phyloP scores from a whole-genome alignment of 1,140 invertebrate genomes.

The Halictus rubicundus region DNA sequence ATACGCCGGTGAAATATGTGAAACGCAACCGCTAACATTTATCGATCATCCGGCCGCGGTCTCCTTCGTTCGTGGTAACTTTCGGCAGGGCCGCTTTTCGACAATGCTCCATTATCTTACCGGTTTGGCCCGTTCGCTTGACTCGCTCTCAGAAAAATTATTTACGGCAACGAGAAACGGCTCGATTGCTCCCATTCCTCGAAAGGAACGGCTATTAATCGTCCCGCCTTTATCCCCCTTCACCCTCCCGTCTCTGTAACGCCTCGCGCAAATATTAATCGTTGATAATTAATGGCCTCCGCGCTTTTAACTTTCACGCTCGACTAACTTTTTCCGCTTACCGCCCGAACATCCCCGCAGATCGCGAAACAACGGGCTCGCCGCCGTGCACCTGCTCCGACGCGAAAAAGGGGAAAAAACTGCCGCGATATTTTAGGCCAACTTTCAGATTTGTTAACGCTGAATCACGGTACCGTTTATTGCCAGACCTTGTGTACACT shows the following conservation, averaged over 20 bases:
- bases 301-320: neutral
- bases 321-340: neutral
- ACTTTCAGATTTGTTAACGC: too few species aligned
- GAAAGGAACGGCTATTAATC: neutral
- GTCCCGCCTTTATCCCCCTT: neutral
- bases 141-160: too few species aligned
- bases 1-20: constrained; percentile 11
- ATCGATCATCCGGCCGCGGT: neutral
- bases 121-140: neutral
- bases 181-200: too few species aligned
- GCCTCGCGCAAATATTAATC: neutral
- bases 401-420: neutral
- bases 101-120: neutral
- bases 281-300: neutral
- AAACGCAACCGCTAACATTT: constrained; percentile 13
- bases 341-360: neutral
- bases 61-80: neutral
- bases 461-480: too few species aligned
- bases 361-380: neutral
- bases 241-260: too few species aligned
- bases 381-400: neutral
- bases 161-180: too few species aligned
- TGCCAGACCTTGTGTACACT: too few species aligned
- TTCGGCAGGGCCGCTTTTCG: neutral
- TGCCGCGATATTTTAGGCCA: too few species aligned